These are phyloP conservation scores for Aphrocallistes beatrix DNA, from an alignment of 37 sponge, comb jelly and placozoan species.

Conservation along the genomic window DNA sequence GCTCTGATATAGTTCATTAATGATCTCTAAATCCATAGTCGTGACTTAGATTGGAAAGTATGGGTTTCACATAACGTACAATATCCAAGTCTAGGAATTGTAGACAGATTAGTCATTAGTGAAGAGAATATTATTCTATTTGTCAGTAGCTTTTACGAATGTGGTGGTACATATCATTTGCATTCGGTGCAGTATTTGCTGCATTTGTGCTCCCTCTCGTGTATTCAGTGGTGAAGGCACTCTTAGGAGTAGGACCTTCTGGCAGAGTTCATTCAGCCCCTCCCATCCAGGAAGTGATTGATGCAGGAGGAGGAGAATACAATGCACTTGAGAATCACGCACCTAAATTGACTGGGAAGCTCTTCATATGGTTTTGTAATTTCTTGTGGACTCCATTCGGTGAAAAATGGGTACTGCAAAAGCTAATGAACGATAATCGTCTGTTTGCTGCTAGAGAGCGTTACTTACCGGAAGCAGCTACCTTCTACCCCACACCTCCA, in stretches of 20 bases:
- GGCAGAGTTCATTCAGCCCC: neutral
- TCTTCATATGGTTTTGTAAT: conserved; percentile 31
- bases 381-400: conserved; percentile 44
- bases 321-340: neutral
- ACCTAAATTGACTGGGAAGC: conserved; percentile 28
- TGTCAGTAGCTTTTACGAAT: too few species aligned
- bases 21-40: too few species aligned
- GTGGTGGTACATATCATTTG: neutral
- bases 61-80: too few species aligned
- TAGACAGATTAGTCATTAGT: too few species aligned
- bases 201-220: neutral
- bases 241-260: neutral
- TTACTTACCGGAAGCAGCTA: conserved; percentile 48
- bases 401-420: neutral
- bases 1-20: too few species aligned
- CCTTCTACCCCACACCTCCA: conserved; percentile 27
- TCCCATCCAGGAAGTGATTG: conserved; percentile 26
- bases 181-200: neutral
- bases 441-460: conserved; percentile 20
- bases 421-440: neutral
- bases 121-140: too few species aligned
- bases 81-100: too few species aligned
- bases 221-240: neutral
- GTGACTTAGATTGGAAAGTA: too few species aligned
- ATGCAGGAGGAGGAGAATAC: neutral